phyloP scores from a whole-genome alignment of 1,140 invertebrate species.

The Glomeris maerens region DNA sequence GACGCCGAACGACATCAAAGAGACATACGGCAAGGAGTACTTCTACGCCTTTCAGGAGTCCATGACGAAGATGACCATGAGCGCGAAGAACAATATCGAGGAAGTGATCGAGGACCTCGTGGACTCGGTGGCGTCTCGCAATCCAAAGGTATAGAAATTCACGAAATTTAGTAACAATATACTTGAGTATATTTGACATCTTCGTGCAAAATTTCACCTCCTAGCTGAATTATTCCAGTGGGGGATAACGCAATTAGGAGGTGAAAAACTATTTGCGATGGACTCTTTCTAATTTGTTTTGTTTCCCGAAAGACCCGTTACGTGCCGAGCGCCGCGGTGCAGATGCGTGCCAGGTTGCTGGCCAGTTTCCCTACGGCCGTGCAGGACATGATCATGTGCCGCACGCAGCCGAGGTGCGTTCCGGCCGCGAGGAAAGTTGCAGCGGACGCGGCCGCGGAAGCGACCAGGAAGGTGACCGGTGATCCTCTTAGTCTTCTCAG shows the following conservation, averaged over 20 bases:
- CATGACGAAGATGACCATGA: neutral
- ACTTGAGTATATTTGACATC: too few relatives aligned
- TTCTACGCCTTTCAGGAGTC: constrained; percentile 24
- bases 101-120: constrained; percentile 29
- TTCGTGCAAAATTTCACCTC: too few relatives aligned
- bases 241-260: too few relatives aligned
- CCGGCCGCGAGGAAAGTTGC: constrained; percentile 21
- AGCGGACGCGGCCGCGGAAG: neutral
- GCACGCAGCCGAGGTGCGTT: constrained; percentile 20
- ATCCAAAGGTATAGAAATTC: constrained; percentile 21
- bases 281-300: constrained; percentile 8
- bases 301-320: constrained; percentile 20
- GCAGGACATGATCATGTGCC: constrained; percentile 20
- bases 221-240: too few relatives aligned
- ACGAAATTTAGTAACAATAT: too few relatives aligned
- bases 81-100: constrained; percentile 20
- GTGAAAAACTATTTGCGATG: too few relatives aligned
- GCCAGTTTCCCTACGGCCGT: constrained; percentile 21
- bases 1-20: constrained; percentile 24
- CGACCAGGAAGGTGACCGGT: neutral
- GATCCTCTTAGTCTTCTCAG: neutral
- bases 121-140: constrained; percentile 25
- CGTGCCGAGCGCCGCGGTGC: constrained; percentile 23
- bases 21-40: constrained; percentile 30
- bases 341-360: constrained; percentile 20